Evolutionary conservation across 2,888 invertebrate genomes (phyloP), one percentile per base, ranked within the genome.

Genomic region (Meghimatium bilineatum): DNA sequence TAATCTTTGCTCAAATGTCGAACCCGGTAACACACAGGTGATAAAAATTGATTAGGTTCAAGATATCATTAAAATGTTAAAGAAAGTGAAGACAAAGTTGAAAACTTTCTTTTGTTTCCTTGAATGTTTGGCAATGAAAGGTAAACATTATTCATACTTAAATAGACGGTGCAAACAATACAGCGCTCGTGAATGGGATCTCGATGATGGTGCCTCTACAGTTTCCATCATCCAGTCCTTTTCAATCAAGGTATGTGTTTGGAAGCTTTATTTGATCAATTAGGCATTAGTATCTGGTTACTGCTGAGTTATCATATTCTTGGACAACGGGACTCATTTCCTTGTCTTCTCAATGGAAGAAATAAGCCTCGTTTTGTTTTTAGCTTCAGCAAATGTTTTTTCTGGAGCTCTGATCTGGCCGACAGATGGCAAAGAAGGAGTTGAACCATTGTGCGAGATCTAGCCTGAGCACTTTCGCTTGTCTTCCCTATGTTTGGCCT

Each of bases 241-340:
- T 26, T 71, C 71, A 26, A 71, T 71, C 71, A 74, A 74, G 49
- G 17, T 74, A 74, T 49, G 72, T 77, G 63, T 77, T 66, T 44
- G 63, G n/a, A n/a, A 44, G n/a, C 44, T 66, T 63, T 77, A 60
- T 77, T 77, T 63, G 77, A 66, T 63, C 77, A 77, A 66, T 77
- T 44, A 77, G 66, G 29, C 77, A 77, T 77, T 77, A 66, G 77
- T 77, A n/a, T 77, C 77, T 63, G 63, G 66, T 77, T 77, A 63
- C 77, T 34, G 8, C 44, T 36, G 60, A 66, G 77, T 36, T 63
- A 66, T 36, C 77, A 77, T 34, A 29, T 34, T 29, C 29, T 63
- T 29, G 66, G 66, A 63, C 77, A 74, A 44, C 77, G n/a, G 32
- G 63, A 6, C 38, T 77, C 66, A 29, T 20, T 60, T 76, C 20